Percentiles rank a stretch among this genome's conserved stretches.
phyloP scores from a whole-genome alignment of 2,113 vertebrate species.

The Halichoeres trimaculatus region DNA sequence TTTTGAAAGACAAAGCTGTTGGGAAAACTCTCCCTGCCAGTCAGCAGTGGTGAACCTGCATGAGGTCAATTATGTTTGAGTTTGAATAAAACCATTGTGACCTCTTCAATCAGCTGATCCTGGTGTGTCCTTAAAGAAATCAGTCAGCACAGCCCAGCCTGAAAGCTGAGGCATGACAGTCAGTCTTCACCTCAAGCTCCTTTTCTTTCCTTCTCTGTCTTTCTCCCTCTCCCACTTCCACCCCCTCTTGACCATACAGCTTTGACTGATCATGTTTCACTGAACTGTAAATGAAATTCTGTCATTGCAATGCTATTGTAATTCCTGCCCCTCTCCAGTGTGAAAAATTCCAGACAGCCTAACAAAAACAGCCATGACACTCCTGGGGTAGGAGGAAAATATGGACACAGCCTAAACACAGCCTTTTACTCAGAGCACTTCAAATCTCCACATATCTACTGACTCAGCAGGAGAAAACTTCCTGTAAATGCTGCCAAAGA shows the following conservation, averaged over 20 bases:
- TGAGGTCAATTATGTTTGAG: not conserved
- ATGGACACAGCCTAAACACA: conserved; percentile 19
- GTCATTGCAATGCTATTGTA: conserved; percentile 40
- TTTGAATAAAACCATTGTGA: not conserved
- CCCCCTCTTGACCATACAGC: conserved; percentile 31
- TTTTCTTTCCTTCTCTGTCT: conserved; percentile 25
- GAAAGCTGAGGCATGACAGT: conserved; percentile 9
- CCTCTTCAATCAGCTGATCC: conserved; percentile 3
- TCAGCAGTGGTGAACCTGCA: not conserved
- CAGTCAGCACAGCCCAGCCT: not conserved
- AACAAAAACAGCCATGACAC: conserved; percentile 28
- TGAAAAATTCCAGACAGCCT: conserved; percentile 19
- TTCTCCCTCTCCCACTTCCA: not conserved
- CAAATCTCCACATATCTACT: conserved; percentile 40
- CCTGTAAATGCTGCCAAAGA: conserved; percentile 65
- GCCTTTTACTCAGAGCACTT: conserved; percentile 10
- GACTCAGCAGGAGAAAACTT: conserved; percentile 72
- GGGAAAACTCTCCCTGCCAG: not conserved
- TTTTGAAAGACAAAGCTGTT: not conserved
- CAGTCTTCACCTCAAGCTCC: not conserved
- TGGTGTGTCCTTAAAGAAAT: not conserved
- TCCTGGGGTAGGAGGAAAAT: conserved; percentile 2
- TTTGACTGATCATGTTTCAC: conserved; percentile 50
- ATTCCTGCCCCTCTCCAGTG: conserved; percentile 39
- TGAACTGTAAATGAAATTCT: conserved; percentile 53